Evolutionary conservation across 1,140 invertebrate species (phyloP).

Genomic region (Lepidostoma basale): DNA sequence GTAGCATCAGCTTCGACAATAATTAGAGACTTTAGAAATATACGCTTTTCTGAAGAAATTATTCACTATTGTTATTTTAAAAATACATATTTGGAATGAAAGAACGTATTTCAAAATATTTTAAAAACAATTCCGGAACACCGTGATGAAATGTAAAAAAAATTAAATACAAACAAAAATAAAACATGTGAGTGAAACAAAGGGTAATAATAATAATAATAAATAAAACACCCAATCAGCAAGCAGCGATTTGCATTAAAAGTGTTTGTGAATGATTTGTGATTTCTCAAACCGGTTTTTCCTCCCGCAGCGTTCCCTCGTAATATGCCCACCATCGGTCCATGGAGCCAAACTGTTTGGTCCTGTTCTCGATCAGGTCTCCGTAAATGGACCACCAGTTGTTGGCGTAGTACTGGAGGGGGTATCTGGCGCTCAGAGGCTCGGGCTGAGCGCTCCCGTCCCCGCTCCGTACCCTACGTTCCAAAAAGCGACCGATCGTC

Average conservation of each 20-base stretch:
- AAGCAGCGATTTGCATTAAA: slow-evolving; percentile 29
- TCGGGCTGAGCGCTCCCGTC: slow-evolving; percentile 46
- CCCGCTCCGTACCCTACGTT: slow-evolving; percentile 43
- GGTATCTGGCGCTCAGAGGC: slow-evolving; percentile 55
- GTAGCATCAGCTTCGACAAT: too few species aligned
- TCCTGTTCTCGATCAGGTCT: slow-evolving; percentile 55
- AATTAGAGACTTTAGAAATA: too few species aligned
- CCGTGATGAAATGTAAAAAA: too few species aligned
- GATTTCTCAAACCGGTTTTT: slow-evolving; percentile 25
- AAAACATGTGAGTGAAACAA: background rate
- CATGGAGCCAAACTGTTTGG: slow-evolving; percentile 58
- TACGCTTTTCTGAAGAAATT: too few species aligned
- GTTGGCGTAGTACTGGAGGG: slow-evolving; percentile 58
- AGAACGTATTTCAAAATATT: too few species aligned
- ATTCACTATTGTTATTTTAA: too few species aligned
- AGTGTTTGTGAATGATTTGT: slow-evolving; percentile 6
- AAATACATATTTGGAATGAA: too few species aligned
- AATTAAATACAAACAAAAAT: background rate
- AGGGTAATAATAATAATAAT: background rate
- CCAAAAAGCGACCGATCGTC: too few species aligned
- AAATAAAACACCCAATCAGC: slow-evolving; percentile 23
- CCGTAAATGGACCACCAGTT: slow-evolving; percentile 62
- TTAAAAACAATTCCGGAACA: too few species aligned
- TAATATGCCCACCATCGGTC: slow-evolving; percentile 60
- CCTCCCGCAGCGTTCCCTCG: slow-evolving; percentile 45